Evolutionary conservation across 2,113 vertebrate genomes (phyloP), one percentile per base, ranked within the genome.

Genomic region (Ageneiosus marmoratus): DNA sequence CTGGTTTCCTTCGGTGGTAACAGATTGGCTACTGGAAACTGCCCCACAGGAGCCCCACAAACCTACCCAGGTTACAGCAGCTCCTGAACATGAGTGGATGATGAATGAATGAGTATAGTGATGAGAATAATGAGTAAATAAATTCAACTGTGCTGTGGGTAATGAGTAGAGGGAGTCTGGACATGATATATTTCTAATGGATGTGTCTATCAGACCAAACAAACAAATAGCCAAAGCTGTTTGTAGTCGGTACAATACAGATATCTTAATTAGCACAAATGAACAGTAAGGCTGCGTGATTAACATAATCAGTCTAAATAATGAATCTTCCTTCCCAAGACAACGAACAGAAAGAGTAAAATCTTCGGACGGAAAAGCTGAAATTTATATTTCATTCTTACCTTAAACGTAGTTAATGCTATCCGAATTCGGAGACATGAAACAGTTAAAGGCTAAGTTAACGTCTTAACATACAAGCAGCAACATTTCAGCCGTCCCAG

Each of bases 351-450:
- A n/a, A n/a, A n/a, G n/a, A n/a, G n/a, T n/a, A n/a, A n/a, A n/a
- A n/a, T n/a, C n/a, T n/a, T n/a, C n/a, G n/a, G n/a, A n/a, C n/a
- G n/a, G n/a, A n/a, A n/a, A n/a, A 51, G 10, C 15, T 27, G 4
- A 20, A 6, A 32, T 22, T 1, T 13, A 55, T 0, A 29, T 9
- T 60, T 58, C 27, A 34, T 32, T 62, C 82, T 91, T 91, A 93
- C 91, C 90, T 88, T 79, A 18, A 51, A 27, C 56, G 73, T 79
- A 58, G 20, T 34, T n/a, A n/a, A n/a, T n/a, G n/a, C n/a, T 7
- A 2, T 79, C 58, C 50, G 41, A 85, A 85, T 78, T 22, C 46
- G 11, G 0, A 44, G 20, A 58, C 15, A 62, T 51, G 44, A 62
- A 27, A 63, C 79, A 5, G n/a, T 18, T 51, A 70, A n/a, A n/a